Percentiles rank a stretch among this genome's conserved stretches.
Evolutionary conservation across 1,140 invertebrate genomes (phyloP).

Genomic region (Vollenhovia emeryi): DNA sequence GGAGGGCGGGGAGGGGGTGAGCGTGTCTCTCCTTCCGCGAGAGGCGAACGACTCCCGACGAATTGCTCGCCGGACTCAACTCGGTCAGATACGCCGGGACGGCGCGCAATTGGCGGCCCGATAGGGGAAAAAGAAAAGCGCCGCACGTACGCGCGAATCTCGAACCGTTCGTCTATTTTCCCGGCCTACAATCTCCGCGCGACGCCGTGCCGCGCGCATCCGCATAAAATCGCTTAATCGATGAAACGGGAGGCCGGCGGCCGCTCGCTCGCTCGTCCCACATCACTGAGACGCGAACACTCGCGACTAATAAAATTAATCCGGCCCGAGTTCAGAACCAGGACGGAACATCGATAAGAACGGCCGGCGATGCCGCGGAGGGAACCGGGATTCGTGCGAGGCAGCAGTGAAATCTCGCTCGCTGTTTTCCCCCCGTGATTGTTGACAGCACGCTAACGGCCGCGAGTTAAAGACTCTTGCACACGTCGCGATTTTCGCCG

Average conservation of each 20-base stretch:
- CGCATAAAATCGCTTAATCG: slow-evolving; percentile 52
- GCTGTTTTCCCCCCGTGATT: neutral
- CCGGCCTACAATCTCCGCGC: slow-evolving; percentile 10
- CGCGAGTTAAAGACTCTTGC: slow-evolving; percentile 3
- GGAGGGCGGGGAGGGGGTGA: too few species aligned
- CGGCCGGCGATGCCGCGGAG: neutral
- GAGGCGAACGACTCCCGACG: neutral
- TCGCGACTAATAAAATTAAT: slow-evolving; percentile 4
- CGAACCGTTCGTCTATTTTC: neutral
- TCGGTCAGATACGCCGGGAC: slow-evolving; percentile 13
- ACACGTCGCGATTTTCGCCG: slow-evolving; percentile 3
- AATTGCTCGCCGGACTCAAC: neutral
- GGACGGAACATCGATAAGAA: slow-evolving; percentile 28
- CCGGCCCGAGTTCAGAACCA: neutral
- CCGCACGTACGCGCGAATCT: neutral
- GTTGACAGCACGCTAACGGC: neutral
- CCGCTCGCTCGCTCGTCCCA: neutral
- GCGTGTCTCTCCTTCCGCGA: slow-evolving; percentile 16
- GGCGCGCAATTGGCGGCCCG: neutral
- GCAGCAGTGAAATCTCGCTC: neutral
- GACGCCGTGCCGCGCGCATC: neutral
- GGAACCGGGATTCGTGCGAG: slow-evolving; percentile 1
- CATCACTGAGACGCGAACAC: slow-evolving; percentile 23
- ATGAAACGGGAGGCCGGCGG: slow-evolving; percentile 24
- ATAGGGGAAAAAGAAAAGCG: slow-evolving; percentile 20